phyloP scores from a whole-genome alignment of 2,797 vertebrate genomes.

The Rallus crepitans region DNA sequence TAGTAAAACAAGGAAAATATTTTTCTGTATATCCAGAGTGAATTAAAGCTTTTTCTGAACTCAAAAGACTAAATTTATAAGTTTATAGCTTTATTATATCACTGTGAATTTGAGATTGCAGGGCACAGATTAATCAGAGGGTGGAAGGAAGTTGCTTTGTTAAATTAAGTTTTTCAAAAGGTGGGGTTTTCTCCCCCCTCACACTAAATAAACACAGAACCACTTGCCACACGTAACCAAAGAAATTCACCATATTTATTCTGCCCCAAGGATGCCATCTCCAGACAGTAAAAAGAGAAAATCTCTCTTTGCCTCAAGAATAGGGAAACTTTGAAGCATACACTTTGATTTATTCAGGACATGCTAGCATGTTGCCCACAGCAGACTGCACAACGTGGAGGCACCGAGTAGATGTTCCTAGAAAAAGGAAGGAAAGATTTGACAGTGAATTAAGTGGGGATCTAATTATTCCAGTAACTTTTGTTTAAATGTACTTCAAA shows the following conservation, averaged over 20 bases:
- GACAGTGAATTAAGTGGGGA: neutral
- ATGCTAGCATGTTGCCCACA: neutral
- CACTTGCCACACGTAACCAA: neutral
- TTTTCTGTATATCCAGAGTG: neutral
- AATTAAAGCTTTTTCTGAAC: neutral
- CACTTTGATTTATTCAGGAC: rapidly evolving
- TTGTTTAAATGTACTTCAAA: neutral
- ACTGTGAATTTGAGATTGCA: neutral
- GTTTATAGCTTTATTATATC: neutral
- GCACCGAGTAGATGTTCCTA: neutral
- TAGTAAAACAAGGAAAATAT: neutral
- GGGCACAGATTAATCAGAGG: neutral
- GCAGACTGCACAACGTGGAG: neutral
- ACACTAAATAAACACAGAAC: neutral
- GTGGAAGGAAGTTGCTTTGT: neutral
- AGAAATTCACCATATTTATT: neutral
- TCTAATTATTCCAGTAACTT: neutral
- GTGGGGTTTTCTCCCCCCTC: too few relatives aligned
- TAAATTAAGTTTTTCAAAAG: neutral
- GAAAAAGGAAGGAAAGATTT: neutral
- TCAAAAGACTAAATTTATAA: neutral
- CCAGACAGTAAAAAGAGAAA: neutral
- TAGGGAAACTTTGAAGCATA: neutral
- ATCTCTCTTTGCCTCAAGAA: neutral
- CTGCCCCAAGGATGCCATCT: neutral